Evolutionary conservation across 2,888 invertebrate genomes (phyloP).

Genomic region (Drosophila aldrichi): DNA sequence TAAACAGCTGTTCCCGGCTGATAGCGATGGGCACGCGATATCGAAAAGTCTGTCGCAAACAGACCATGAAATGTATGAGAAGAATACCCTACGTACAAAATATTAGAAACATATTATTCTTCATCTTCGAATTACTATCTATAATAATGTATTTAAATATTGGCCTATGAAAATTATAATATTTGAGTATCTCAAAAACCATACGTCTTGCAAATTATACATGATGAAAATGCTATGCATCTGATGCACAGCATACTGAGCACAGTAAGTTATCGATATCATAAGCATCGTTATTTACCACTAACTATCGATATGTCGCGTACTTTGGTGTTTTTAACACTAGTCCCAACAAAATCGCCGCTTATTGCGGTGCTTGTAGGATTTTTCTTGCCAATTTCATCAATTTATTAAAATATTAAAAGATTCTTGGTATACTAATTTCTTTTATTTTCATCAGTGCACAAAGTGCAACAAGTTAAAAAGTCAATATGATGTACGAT

Average conservation of each 20-base stretch:
- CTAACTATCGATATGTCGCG: slow-evolving; percentile 1
- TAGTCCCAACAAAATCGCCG: slow-evolving; percentile 50
- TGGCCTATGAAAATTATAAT: neutral
- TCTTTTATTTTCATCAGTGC: slow-evolving; percentile 5
- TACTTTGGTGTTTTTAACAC: neutral
- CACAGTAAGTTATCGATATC: too few relatives aligned
- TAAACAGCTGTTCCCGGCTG: slow-evolving; percentile 54
- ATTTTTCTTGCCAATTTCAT: slow-evolving; percentile 29
- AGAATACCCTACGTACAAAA: neutral
- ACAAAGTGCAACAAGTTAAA: slow-evolving; percentile 41
- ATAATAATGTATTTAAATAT: neutral
- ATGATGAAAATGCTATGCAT: too few relatives aligned
- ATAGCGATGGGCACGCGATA: slow-evolving; percentile 17
- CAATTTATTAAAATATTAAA: slow-evolving; percentile 13
- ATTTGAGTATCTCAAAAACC: too few relatives aligned
- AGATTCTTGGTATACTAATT: neutral
- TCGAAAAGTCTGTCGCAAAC: neutral
- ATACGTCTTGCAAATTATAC: too few relatives aligned
- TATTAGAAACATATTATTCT: too few relatives aligned
- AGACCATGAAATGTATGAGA: neutral
- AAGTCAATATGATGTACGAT: slow-evolving; percentile 82
- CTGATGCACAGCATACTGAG: neutral
- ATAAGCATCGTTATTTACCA: neutral
- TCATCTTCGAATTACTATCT: too few relatives aligned
- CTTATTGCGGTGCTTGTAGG: slow-evolving; percentile 32